Evolutionary conservation across 2,888 invertebrate genomes (phyloP).

Genomic region (Thymelicus acteon): DNA sequence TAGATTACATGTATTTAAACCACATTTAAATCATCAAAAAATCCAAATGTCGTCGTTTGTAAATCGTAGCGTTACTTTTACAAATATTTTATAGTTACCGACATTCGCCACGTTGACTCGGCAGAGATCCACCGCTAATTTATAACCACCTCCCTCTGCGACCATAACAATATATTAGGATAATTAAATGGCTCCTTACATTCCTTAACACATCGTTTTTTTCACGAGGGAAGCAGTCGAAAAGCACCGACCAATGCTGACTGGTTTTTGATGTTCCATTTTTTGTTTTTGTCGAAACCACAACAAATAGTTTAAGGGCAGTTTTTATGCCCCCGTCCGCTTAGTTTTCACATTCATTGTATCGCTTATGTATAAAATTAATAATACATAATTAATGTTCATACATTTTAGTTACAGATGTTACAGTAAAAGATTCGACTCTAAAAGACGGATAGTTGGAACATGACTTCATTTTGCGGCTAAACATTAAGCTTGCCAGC

Average conservation of each 20-base stretch:
- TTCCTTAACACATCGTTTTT: constrained; percentile 84
- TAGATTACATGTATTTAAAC: no score
- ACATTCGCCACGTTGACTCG: constrained; percentile 70
- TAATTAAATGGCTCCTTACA: constrained; percentile 85
- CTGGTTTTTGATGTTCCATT: constrained; percentile 79
- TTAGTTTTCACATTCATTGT: constrained; percentile 61
- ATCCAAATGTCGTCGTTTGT: not conserved
- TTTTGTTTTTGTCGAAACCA: constrained; percentile 79
- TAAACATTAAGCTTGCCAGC: not conserved
- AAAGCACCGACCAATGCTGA: constrained; percentile 82
- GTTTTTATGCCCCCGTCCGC: constrained; percentile 72
- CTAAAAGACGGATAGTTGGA: no score
- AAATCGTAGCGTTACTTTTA: constrained; percentile 8
- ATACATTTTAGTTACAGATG: not conserved
- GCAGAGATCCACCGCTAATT: constrained; percentile 69
- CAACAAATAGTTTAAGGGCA: constrained; percentile 81
- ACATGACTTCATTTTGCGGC: not conserved
- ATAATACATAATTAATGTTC: not conserved
- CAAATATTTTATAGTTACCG: constrained; percentile 25
- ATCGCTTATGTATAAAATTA: not conserved
- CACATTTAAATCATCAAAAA: no score
- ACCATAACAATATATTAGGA: constrained; percentile 84
- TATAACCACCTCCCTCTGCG: constrained; percentile 78
- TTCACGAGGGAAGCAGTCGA: constrained; percentile 76
- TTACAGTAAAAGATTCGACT: no score